phyloP scores from a whole-genome alignment of 2,888 invertebrate species.

The Drosophila borborema region DNA sequence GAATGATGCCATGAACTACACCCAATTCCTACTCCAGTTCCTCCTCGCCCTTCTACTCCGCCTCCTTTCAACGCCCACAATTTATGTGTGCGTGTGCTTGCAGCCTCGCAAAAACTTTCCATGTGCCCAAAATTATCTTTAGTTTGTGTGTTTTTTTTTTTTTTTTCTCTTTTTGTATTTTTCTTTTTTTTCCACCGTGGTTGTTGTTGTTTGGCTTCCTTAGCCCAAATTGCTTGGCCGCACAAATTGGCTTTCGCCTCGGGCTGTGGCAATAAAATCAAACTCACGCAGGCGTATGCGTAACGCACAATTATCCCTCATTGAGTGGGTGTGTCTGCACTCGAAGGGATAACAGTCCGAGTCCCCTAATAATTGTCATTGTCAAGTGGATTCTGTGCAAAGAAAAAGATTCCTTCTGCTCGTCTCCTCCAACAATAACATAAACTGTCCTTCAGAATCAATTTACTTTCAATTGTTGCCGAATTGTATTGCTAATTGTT shows the following conservation, averaged over 20 bases:
- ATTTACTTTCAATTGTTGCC: slow-evolving; percentile 46
- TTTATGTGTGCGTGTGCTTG: slow-evolving; percentile 23
- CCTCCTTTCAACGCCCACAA: slow-evolving; percentile 27
- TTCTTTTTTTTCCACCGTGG: slow-evolving; percentile 15
- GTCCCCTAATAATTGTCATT: slow-evolving; percentile 73
- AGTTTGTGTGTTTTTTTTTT: slow-evolving; percentile 36
- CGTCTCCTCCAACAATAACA: slow-evolving; percentile 16
- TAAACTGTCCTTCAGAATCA: slow-evolving; percentile 21
- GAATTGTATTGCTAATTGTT: slow-evolving; percentile 40
- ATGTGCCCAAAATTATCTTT: slow-evolving; percentile 51
- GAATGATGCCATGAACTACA: slow-evolving; percentile 47
- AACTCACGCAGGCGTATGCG: slow-evolving; percentile 70
- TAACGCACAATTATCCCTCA: slow-evolving; percentile 75
- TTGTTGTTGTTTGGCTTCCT: slow-evolving; percentile 59
- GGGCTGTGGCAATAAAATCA: slow-evolving; percentile 68
- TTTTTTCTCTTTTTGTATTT: slow-evolving; percentile 30
- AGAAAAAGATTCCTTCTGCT: not conserved
- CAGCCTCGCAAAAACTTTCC: slow-evolving; percentile 43
- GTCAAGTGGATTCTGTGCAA: slow-evolving; percentile 47
- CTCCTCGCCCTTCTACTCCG: not conserved
- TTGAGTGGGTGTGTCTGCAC: slow-evolving; percentile 67
- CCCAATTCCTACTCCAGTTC: not conserved
- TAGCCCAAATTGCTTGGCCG: slow-evolving; percentile 53
- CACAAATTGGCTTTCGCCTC: slow-evolving; percentile 65
- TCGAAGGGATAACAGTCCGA: slow-evolving; percentile 55